Percentiles rank a stretch among this genome's conserved stretches.
Evolutionary conservation across 1,140 invertebrate genomes (phyloP).

Genomic region (Drosophila teissieri): DNA sequence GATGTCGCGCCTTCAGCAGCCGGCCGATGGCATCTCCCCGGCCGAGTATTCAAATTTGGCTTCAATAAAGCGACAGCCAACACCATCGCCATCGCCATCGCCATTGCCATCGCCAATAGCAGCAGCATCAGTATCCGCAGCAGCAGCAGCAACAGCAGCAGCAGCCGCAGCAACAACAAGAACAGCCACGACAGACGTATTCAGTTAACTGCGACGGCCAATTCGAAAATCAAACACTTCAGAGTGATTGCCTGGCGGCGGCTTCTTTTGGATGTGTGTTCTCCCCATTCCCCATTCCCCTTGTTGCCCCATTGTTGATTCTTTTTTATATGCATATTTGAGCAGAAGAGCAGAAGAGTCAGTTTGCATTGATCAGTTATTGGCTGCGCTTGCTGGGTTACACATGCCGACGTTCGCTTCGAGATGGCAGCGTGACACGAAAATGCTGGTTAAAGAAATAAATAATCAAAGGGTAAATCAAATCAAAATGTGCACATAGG

Average conservation of each 20-base stretch:
- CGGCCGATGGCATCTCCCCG: conserved; percentile 49
- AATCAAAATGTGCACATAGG: no score
- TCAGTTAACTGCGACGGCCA: conserved; percentile 66
- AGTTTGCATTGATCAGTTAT: conserved; percentile 76
- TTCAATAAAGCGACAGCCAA: conserved; percentile 82
- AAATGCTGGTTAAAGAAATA: background rate
- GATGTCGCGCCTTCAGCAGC: conserved; percentile 71
- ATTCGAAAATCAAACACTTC: conserved; percentile 82
- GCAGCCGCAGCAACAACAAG: conserved; percentile 25
- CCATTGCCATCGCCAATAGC: conserved; percentile 45
- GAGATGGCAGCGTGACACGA: conserved; percentile 54
- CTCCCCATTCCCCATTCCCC: background rate
- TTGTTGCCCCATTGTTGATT: conserved; percentile 33
- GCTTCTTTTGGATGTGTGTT: conserved; percentile 68
- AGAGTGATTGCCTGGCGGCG: conserved; percentile 74
- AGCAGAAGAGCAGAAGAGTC: conserved; percentile 62
- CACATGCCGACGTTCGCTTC: conserved; percentile 7
- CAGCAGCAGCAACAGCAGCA: conserved; percentile 38
- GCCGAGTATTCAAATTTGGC: conserved; percentile 82
- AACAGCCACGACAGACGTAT: conserved; percentile 28
- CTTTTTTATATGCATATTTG: conserved; percentile 44
- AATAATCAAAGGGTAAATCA: background rate
- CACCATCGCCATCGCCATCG: conserved; percentile 38
- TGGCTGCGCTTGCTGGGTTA: conserved; percentile 64
- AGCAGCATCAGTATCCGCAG: conserved; percentile 21